A percentile compares a stretch with the other conserved stretches of the same genome.
Evolutionary conservation across 2,797 vertebrate species (phyloP).

Genomic region (Bradypodion ventrale): DNA sequence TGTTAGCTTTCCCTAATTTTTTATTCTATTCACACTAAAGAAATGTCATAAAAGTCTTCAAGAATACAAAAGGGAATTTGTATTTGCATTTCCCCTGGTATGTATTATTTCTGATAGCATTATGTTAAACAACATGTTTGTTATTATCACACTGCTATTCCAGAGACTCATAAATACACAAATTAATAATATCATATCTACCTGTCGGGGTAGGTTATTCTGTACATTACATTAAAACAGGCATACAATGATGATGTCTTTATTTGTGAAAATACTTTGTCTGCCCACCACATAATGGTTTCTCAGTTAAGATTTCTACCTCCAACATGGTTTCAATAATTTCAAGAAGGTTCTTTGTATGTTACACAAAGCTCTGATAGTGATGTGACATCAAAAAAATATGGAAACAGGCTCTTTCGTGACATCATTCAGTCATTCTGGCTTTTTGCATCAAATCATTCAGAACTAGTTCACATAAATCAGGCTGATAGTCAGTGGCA

Average conservation of each 20-base stretch:
- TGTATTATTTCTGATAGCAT: constrained; percentile 5
- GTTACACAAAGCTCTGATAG: background rate
- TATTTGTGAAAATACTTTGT: background rate
- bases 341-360: background rate
- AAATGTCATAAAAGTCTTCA: background rate
- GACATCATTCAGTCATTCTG: background rate
- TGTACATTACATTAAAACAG: background rate
- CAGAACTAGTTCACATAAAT: background rate
- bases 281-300: background rate
- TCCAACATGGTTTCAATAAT: background rate
- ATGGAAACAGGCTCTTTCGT: background rate
- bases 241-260: background rate
- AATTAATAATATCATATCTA: background rate
- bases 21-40: background rate
- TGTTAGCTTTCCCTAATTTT: constrained; percentile 32
- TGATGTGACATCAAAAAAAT: background rate
- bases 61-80: constrained; percentile 2
- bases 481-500: background rate
- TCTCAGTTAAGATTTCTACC: background rate
- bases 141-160: background rate
- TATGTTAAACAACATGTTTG: background rate
- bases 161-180: background rate
- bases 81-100: constrained; percentile 4
- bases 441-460: background rate
- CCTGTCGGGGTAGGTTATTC: background rate